These are phyloP conservation scores for Nannoperca australis DNA, from an alignment of 2,797 vertebrate species.

Conservation along the genomic window DNA sequence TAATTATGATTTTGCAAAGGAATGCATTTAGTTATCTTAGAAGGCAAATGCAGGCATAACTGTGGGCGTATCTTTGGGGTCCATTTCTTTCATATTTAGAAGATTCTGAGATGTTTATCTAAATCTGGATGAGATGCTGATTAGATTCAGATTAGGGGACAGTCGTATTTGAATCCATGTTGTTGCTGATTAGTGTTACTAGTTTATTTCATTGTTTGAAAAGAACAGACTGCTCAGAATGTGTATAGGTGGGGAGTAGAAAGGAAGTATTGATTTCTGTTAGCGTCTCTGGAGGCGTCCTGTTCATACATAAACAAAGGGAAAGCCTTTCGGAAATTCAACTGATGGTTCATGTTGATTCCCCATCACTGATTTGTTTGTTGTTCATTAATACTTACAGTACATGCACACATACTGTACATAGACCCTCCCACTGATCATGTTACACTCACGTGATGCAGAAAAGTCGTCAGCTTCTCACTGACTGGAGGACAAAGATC, in stretches of 20 bases:
- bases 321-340: neutral
- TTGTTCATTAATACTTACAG: neutral
- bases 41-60: neutral
- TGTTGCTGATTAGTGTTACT: neutral
- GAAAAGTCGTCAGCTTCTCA: neutral
- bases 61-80: neutral
- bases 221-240: neutral
- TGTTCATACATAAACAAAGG: neutral
- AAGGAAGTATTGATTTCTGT: neutral
- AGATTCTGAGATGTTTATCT: neutral
- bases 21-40: neutral
- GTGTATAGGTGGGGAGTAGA: too few species aligned
- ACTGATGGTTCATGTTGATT: neutral
- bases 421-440: neutral
- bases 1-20: neutral
- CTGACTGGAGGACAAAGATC: neutral
- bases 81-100: neutral
- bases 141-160: neutral
- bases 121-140: neutral
- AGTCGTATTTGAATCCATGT: neutral
- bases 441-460: neutral
- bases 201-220: neutral
- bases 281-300: neutral
- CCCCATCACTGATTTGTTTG: neutral
- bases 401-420: too few species aligned